Evolutionary conservation across 2,888 invertebrate species (phyloP).

Genomic region (Dendrolimus pini): DNA sequence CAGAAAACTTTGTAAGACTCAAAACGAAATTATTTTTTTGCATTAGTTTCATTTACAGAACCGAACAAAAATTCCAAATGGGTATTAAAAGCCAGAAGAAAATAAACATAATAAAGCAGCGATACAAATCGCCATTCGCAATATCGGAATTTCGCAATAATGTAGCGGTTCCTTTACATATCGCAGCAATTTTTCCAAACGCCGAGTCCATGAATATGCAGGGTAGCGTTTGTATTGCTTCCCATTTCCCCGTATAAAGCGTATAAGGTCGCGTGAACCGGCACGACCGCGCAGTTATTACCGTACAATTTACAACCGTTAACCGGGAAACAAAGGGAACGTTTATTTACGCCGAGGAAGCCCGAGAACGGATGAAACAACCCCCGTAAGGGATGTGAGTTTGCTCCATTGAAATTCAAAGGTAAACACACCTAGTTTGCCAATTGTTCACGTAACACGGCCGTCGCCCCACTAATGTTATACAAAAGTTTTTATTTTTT

Average conservation of each 20-base stretch:
- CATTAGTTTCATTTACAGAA: no score
- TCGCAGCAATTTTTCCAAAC: slow-evolving; percentile 32
- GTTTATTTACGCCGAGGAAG: slow-evolving; percentile 44
- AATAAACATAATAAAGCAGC: not conserved
- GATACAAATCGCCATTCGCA: slow-evolving; percentile 11
- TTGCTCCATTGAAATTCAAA: slow-evolving; percentile 27
- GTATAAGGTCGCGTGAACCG: slow-evolving; percentile 11
- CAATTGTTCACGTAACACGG: not conserved
- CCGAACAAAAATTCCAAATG: no score
- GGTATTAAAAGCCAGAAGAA: not conserved
- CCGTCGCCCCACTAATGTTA: not conserved
- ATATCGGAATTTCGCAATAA: slow-evolving; percentile 13
- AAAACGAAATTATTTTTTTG: no score
- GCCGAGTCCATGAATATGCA: slow-evolving; percentile 38
- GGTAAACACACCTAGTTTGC: slow-evolving; percentile 23
- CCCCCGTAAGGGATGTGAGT: slow-evolving; percentile 11
- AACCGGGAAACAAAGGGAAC: slow-evolving; percentile 49
- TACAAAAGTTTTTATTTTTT: not conserved
- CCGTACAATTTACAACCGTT: slow-evolving; percentile 53
- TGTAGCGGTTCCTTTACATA: slow-evolving; percentile 18
- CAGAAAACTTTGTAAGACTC: no score
- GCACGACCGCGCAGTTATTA: slow-evolving; percentile 41
- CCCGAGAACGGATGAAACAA: slow-evolving; percentile 30
- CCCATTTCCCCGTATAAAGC: slow-evolving; percentile 15
- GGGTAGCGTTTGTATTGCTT: slow-evolving; percentile 38